Conservation (phyloP, 2,888 invertebrate genomes). For the Amblyjoppa fuscipennis region DNA sequence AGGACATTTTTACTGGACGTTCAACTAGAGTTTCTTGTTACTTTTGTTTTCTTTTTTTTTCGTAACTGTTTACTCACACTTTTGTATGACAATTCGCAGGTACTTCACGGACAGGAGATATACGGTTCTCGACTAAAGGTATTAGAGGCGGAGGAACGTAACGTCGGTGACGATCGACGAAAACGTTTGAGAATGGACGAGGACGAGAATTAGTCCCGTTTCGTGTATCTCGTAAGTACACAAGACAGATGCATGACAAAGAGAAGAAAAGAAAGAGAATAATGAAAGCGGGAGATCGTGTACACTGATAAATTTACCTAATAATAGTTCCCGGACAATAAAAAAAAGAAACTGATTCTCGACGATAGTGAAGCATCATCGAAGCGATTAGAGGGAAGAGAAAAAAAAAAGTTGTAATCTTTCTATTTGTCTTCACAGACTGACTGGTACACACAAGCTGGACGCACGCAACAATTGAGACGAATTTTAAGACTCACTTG, state of each 20-base stretch:
- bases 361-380: constrained; percentile 73
- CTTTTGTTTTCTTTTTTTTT: not conserved
- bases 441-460: constrained; percentile 85
- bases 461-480: constrained; percentile 85
- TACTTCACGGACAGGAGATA: constrained; percentile 94
- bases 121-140: constrained; percentile 95
- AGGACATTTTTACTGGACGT: constrained; percentile 4
- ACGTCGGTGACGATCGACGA: constrained; percentile 82
- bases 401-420: constrained; percentile 79
- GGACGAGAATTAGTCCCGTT: constrained; percentile 80
- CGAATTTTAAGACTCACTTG: constrained; percentile 85
- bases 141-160: constrained; percentile 93
- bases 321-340: constrained; percentile 55
- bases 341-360: constrained; percentile 39
- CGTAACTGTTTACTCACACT: not conserved
- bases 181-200: constrained; percentile 84
- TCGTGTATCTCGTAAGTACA: constrained; percentile 81
- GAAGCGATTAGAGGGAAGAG: constrained; percentile 66
- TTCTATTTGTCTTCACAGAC: constrained; percentile 85
- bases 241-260: constrained; percentile 65
- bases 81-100: constrained; percentile 75
- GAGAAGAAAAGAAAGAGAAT: constrained; percentile 54
- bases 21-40: not conserved
- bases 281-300: constrained; percentile 32
- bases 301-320: constrained; percentile 40